Percentiles rank a stretch among this genome's conserved stretches.
phyloP scores from a whole-genome alignment of 2,113 vertebrate species.

The Brachyistius frenatus region DNA sequence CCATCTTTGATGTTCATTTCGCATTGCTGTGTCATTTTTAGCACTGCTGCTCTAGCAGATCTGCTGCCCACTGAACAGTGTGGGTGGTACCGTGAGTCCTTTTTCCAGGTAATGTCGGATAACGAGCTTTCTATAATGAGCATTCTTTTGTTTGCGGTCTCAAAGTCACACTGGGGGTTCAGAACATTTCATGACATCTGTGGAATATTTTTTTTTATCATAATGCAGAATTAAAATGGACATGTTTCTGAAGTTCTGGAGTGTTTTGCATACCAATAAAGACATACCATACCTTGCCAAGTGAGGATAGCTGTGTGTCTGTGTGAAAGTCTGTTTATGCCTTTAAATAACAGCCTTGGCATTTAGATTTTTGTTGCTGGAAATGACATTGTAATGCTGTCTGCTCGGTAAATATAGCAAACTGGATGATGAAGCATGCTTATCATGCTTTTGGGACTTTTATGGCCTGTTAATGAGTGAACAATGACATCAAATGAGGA shows the following conservation, averaged over 20 bases:
- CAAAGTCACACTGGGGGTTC: neutral
- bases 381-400: slow-evolving; percentile 10
- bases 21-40: neutral
- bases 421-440: slow-evolving; percentile 9
- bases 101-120: neutral
- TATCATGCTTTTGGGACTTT: slow-evolving; percentile 17
- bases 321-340: neutral
- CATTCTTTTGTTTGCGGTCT: neutral
- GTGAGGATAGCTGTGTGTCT: neutral
- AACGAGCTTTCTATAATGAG: neutral
- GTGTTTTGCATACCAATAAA: neutral
- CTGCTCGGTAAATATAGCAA: slow-evolving; percentile 22
- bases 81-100: neutral
- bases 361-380: slow-evolving; percentile 12
- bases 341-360: slow-evolving; percentile 1
- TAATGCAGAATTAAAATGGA: too few relatives aligned
- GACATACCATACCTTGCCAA: neutral
- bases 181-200: neutral
- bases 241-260: neutral
- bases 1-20: neutral
- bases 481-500: slow-evolving; percentile 35
- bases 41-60: neutral
- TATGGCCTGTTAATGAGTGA: slow-evolving; percentile 22
- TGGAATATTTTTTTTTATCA: neutral
- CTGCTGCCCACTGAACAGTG: neutral